Evolutionary conservation across 2,113 vertebrate species (phyloP), one percentile per base, ranked within the genome.

Genomic region (Chloebia gouldiae): DNA sequence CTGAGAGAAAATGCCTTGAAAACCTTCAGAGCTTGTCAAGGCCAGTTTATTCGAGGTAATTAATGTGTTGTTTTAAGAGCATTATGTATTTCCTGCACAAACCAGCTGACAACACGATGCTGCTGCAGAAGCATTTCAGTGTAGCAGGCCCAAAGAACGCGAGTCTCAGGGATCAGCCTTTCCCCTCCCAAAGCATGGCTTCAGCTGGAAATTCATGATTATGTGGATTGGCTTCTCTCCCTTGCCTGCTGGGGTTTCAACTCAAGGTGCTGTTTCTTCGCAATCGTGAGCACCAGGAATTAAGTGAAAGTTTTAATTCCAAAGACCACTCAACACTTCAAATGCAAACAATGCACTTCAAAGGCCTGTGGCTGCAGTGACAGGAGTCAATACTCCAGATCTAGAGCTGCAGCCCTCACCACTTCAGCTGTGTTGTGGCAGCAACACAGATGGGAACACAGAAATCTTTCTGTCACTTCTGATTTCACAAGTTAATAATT

Each of bases 91-190:
- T 78, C 69, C 73, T 66, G 57, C 79, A 30, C 66, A 64, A 72
- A n/a, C 6, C 42, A 15, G 72, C 30, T 31, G 50, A 19, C n/a
- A 70, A 3, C 3, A 44, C 0, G 0, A 20, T 4, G 22, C 27
- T 66, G n/a, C 77, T 57, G 64, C 72, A 71, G 54, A 54, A 22
- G 35, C 40, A 2, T 16, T 45, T 49, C 19, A 2, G 3, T 13
- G 27, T 1, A 11, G 35, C 14, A 1, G 8, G 25, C 23, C 13
- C 35, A 71, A 35, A 7, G 49, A 75, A 17, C 23, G 13, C 0
- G 1, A 37, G 30, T 7, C 24, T 37, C 8, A 0, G 42, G 57
- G 35, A 60, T 39, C 66, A 35, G 60, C 33, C 16, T 18, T 33
- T 56, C 27, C 56, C 9, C 42, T n/a, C 60, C 82, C 53, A 64